Base-by-base conservation (phyloP, 92 coral and sea anemone genomes). In the Montipora capitata region DNA sequence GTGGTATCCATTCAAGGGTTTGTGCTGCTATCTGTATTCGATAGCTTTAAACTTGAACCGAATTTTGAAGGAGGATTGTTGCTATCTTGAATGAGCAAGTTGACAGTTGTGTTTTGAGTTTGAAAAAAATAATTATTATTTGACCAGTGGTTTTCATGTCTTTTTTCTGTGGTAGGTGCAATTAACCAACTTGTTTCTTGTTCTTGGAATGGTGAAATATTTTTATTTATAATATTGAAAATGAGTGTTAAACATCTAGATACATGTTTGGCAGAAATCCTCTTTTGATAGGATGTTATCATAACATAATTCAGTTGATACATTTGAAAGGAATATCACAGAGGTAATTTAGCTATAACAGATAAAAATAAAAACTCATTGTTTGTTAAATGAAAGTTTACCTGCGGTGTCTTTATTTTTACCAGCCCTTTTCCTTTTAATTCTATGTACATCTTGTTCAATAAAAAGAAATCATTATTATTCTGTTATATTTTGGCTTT, bases 321-420 rank as follows among this genome's bases (percentile, higher is more conserved):
- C 40, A 42, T 69, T 52, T 52, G 5, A 68, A 40, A 69, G 68
- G 17, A 52, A 49, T 16, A 51, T 48, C 35, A n/a, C 3, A 6
- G 14, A 45, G 52, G 5, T 41, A 45, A 68, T 15, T 43, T 68
- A 81, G 39, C 41, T 39, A 68, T 45, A 45, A 67, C 85, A 68
- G 49, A 49, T 4, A 40, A 54, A 78, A 68, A 68, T 81, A 35
- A 48, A 9, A 11, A 6, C 49, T 56, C 77, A 81, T 81, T 81
- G 85, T 80, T 14, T 69, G 13, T 51, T n/a, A n/a, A 49, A 16
- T 68, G 77, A 40, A 81, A 51, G 66, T 51, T 44, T 49, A 68
- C 77, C 39, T 81, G 44, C 48, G 67, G 52, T 81, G 41, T 69
- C 77, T 39, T 17, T 13, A 4, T 69, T 67, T 16, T 14, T 2